These are phyloP conservation scores for Rallus crepitans DNA, from an alignment of 2,797 vertebrate genomes.

Conservation along the genomic window DNA sequence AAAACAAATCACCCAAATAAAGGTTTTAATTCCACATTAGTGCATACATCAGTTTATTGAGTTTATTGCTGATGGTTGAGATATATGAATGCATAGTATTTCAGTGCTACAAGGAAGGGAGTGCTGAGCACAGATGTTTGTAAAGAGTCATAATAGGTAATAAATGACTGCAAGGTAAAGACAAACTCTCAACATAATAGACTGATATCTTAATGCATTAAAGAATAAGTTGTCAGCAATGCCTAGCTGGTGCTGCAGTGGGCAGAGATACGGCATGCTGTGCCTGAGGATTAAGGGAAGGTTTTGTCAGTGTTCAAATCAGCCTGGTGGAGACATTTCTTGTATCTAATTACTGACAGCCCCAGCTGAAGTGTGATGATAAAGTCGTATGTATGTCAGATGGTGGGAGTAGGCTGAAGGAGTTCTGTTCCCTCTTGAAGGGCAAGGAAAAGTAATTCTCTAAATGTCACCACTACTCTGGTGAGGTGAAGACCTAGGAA, in stretches of 20 bases:
- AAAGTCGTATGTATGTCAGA: neutral
- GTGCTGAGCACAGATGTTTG: conserved; percentile 74
- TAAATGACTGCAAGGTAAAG: conserved; percentile 79
- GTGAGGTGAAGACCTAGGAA: neutral
- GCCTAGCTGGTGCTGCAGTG: neutral
- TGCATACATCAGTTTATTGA: conserved; percentile 1
- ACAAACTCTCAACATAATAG: conserved; percentile 43
- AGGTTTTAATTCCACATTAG: conserved; percentile 40
- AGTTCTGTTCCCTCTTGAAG: neutral
- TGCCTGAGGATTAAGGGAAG: neutral
- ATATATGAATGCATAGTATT: conserved; percentile 63
- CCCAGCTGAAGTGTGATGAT: neutral
- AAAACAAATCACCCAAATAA: conserved; percentile 52
- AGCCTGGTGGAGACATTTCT: neutral
- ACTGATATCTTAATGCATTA: neutral
- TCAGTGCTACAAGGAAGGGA: conserved; percentile 61
- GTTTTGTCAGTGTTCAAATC: neutral
- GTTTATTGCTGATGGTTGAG: conserved; percentile 72
- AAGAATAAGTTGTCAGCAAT: neutral
- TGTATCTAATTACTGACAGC: neutral
- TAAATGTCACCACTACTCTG: neutral
- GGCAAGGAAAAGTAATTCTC: neutral
- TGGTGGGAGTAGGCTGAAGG: neutral
- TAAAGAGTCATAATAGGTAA: conserved; percentile 80
- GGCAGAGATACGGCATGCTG: fast-evolving